Conservation (phyloP, 2,113 vertebrate species). For the Ia io region DNA sequence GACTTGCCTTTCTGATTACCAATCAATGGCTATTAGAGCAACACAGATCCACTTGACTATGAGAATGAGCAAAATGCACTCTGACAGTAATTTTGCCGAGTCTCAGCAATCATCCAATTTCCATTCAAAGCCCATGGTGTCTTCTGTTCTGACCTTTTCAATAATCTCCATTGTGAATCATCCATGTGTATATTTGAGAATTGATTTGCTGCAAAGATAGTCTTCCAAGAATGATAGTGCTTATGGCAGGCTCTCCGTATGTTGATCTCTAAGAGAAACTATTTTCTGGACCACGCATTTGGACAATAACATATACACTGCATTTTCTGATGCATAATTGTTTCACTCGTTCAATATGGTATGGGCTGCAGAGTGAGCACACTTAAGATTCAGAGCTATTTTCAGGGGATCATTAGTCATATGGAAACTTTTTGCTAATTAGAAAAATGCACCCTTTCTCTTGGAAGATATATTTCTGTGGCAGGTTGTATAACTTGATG, state of each 20-base stretch:
- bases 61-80: not conserved
- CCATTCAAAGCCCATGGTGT: not conserved
- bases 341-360: not conserved
- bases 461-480: not conserved
- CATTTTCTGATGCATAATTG: not conserved
- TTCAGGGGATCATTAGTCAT: not conserved
- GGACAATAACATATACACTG: not conserved
- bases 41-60: not conserved
- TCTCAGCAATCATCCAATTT: constrained; percentile 23
- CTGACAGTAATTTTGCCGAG: constrained; percentile 18
- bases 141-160: constrained; percentile 45
- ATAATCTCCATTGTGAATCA: constrained; percentile 38
- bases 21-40: not conserved
- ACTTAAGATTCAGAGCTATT: not conserved
- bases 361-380: not conserved
- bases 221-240: not conserved
- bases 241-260: not conserved
- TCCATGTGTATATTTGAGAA: not conserved
- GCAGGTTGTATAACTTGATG: not conserved
- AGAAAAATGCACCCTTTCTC: not conserved
- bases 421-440: not conserved
- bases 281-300: not conserved
- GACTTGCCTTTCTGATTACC: not conserved
- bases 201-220: constrained; percentile 24
- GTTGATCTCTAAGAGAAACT: not conserved